Percentiles rank a stretch among this genome's conserved stretches.
These are phyloP conservation scores for Sorex maritimensis DNA, from an alignment of 2,797 vertebrate genomes.

Conservation along the genomic window DNA sequence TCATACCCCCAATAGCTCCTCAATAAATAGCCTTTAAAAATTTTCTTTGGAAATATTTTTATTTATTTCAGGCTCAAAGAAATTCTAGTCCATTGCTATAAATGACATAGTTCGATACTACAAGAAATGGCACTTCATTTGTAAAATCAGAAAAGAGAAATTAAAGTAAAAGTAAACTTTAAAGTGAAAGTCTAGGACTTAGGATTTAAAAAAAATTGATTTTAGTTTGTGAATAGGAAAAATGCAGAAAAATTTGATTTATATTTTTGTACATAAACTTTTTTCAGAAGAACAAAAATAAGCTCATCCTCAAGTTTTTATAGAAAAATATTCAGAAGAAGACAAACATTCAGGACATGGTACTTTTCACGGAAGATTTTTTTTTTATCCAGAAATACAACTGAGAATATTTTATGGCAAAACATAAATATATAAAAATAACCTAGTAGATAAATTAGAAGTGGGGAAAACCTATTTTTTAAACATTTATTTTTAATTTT, in stretches of 20 bases:
- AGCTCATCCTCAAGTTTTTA: neutral
- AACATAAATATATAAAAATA: neutral
- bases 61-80: neutral
- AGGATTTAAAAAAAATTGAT: neutral
- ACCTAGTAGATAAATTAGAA: neutral
- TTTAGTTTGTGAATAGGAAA: neutral
- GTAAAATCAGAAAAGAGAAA: neutral
- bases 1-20: neutral
- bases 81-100: neutral
- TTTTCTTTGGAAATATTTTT: conserved; percentile 19
- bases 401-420: neutral
- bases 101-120: neutral
- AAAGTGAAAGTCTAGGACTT: neutral
- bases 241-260: neutral
- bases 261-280: neutral
- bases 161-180: neutral
- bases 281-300: neutral
- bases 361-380: neutral
- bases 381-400: neutral
- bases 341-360: neutral
- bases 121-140: neutral
- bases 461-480: neutral
- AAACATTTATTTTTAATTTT: no score
- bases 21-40: neutral
- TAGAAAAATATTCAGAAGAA: no score